phyloP scores from a whole-genome alignment of 2,113 vertebrate species.

The Xiphophorus hellerii region DNA sequence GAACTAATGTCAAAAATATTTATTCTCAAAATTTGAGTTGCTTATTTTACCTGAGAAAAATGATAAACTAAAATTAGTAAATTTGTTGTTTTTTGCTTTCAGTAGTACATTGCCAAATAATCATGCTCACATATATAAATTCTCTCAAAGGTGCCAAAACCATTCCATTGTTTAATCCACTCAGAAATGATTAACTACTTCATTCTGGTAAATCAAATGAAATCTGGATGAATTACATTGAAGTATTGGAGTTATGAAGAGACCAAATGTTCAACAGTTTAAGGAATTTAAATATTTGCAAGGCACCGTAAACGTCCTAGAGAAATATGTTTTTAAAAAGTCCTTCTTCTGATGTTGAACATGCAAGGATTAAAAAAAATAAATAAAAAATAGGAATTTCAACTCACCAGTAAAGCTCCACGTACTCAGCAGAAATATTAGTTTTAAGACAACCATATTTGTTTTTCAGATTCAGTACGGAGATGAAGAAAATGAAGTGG shows the following conservation, averaged over 20 bases:
- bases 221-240: neutral
- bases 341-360: neutral
- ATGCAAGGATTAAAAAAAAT: rapidly evolving
- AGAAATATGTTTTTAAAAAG: no score
- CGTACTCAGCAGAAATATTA: conserved; percentile 39
- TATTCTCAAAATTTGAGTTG: no score
- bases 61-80: no score
- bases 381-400: neutral
- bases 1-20: no score
- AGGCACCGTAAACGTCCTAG: neutral
- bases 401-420: conserved; percentile 46
- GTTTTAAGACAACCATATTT: neutral
- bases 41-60: no score
- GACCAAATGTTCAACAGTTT: neutral
- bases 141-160: no score
- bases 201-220: neutral
- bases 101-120: no score
- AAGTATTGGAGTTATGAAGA: neutral
- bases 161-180: neutral
- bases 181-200: neutral
- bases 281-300: neutral
- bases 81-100: no score
- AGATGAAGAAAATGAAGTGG: neutral
- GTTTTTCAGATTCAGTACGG: neutral
- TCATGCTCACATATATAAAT: no score